These are phyloP conservation scores for Tetranychus piercei DNA, from an alignment of 2,888 invertebrate genomes.

Conservation along the genomic window DNA sequence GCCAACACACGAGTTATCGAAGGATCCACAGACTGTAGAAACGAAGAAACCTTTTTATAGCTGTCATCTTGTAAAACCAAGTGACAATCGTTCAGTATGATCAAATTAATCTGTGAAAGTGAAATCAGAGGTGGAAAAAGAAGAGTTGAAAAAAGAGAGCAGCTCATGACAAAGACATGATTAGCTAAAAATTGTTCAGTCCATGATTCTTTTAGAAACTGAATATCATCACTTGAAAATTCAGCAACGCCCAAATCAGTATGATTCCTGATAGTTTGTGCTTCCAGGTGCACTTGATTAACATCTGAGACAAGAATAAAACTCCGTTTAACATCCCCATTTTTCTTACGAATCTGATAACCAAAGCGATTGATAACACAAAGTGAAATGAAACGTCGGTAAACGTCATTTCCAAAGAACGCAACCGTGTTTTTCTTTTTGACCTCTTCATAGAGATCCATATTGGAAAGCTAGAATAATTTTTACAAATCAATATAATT, in stretches of 20 bases:
- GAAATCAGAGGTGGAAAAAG: constrained; percentile 41
- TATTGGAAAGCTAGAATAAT: constrained; percentile 28
- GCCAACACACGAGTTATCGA: constrained; percentile 34
- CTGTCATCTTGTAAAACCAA: constrained; percentile 41
- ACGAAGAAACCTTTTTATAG: constrained; percentile 31
- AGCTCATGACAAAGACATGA: constrained; percentile 60
- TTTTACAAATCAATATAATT: not conserved
- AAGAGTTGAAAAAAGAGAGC: constrained; percentile 58
- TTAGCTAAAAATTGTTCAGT: constrained; percentile 28
- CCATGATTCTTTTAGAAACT: constrained; percentile 23
- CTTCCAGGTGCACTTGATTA: constrained; percentile 33
- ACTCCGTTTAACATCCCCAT: constrained; percentile 47
- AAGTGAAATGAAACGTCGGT: constrained; percentile 80
- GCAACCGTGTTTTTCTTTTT: constrained; percentile 59
- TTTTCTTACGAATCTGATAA: constrained; percentile 34
- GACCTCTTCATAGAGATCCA: constrained; percentile 54
- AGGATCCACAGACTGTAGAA: constrained; percentile 27
- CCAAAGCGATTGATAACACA: constrained; percentile 49
- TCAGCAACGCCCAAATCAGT: constrained; percentile 38
- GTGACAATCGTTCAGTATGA: constrained; percentile 91
- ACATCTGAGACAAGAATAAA: constrained; percentile 46
- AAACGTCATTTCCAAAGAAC: constrained; percentile 75
- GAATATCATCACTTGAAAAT: constrained; percentile 30
- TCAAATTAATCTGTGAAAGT: constrained; percentile 49
- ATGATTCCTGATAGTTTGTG: constrained; percentile 33